These are phyloP conservation scores for Tetropium fuscum DNA, from an alignment of 2,888 invertebrate genomes.

Conservation along the genomic window DNA sequence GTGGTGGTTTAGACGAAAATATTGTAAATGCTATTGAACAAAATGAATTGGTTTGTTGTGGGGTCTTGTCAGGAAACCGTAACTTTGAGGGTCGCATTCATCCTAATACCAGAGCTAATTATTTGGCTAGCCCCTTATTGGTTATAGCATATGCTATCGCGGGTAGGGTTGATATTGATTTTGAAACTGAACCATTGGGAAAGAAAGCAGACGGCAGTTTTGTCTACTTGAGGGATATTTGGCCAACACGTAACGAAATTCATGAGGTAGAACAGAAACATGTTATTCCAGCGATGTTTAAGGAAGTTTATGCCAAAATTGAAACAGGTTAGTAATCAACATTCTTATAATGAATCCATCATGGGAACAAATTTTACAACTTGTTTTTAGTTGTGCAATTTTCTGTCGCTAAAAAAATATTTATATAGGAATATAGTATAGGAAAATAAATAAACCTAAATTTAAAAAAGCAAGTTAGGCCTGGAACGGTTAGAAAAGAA, in stretches of 20 bases:
- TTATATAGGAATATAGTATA: too few relatives aligned
- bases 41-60: slow-evolving; percentile 94
- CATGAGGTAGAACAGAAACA: slow-evolving; percentile 87
- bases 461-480: too few relatives aligned
- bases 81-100: slow-evolving; percentile 99
- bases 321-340: slow-evolving; percentile 80
- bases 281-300: slow-evolving; percentile 98
- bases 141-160: slow-evolving; percentile 98
- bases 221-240: slow-evolving; percentile 93
- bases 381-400: too few relatives aligned
- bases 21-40: slow-evolving; percentile 94
- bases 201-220: slow-evolving; percentile 75
- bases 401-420: too few relatives aligned
- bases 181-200: slow-evolving; percentile 85
- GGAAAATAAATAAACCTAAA: too few relatives aligned
- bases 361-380: too few relatives aligned
- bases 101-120: slow-evolving; percentile 96
- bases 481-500: too few relatives aligned
- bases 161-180: slow-evolving; percentile 95
- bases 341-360: too few relatives aligned
- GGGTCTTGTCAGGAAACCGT: slow-evolving; percentile 96
- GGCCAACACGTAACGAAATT: slow-evolving; percentile 94
- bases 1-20: slow-evolving; percentile 92
- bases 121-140: slow-evolving; percentile 95
- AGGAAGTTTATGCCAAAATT: slow-evolving; percentile 88